Conservation (phyloP, 2,113 vertebrate species). For the Catharus bicknelli region DNA sequence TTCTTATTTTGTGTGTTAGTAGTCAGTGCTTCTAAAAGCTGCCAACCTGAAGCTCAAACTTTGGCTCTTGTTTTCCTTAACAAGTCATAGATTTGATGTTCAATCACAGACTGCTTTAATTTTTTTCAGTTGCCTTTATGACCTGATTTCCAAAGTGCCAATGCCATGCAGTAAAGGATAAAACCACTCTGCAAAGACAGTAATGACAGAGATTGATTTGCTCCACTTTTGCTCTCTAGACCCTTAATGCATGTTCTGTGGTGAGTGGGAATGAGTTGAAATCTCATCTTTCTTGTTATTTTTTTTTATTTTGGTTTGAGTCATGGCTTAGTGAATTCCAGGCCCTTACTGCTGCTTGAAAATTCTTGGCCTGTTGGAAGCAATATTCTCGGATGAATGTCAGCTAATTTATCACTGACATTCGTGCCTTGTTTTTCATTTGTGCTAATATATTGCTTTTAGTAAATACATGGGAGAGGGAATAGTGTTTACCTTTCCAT, state of each 20-base stretch:
- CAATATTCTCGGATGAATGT: neutral
- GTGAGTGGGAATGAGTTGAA: neutral
- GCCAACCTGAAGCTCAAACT: neutral
- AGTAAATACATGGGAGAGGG: neutral
- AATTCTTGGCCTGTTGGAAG: neutral
- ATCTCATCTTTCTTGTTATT: neutral
- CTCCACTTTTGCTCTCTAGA: neutral
- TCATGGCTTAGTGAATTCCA: neutral
- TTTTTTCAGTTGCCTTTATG: neutral
- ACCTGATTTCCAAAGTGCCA: neutral
- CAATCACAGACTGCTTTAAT: neutral
- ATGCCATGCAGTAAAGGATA: neutral
- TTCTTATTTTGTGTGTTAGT: neutral
- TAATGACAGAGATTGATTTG: neutral
- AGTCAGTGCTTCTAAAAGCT: neutral
- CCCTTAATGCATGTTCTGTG: neutral
- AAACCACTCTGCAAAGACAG: neutral
- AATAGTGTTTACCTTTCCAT: slow-evolving; percentile 24
- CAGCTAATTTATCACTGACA: neutral
- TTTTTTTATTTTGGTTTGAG: neutral
- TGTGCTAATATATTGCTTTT: slow-evolving; percentile 1
- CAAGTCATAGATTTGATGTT: neutral
- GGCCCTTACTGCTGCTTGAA: neutral
- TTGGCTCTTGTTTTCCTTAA: neutral
- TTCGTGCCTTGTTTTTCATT: neutral